These are phyloP conservation scores for Sarcophaga variegata DNA, from an alignment of 2,888 invertebrate genomes.

Conservation along the genomic window DNA sequence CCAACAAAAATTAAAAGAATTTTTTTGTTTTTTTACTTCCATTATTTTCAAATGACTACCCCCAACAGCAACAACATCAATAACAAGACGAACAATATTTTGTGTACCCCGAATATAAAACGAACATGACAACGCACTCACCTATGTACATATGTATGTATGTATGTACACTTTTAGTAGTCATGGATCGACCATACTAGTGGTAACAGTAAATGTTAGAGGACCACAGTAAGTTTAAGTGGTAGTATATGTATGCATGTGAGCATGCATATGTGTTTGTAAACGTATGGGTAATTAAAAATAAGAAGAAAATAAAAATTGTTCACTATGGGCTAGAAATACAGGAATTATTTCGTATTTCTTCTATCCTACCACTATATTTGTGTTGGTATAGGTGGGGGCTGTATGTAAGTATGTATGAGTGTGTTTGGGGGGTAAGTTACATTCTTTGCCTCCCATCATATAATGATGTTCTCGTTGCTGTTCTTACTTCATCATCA, in stretches of 20 bases:
- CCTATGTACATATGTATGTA: conserved; percentile 14
- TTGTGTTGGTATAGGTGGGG: neutral
- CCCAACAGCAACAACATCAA: conserved; percentile 22
- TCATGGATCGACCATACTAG: neutral
- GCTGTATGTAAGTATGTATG: no score
- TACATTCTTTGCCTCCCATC: conserved; percentile 7
- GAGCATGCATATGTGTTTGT: conserved; percentile 42
- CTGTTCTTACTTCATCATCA: conserved; percentile 29
- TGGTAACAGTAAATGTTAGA: conserved; percentile 44
- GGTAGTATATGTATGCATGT: conserved; percentile 17
- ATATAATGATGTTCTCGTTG: conserved; percentile 3
- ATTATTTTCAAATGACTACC: conserved; percentile 59
- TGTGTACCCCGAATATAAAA: conserved; percentile 24
- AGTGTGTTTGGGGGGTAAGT: neutral
- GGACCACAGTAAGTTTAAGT: conserved; percentile 10
- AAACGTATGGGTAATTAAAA: conserved; percentile 68
- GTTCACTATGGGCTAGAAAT: conserved; percentile 68
- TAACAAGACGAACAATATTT: conserved; percentile 7
- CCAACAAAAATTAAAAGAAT: conserved; percentile 52
- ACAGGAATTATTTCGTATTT: conserved; percentile 65
- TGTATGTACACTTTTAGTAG: neutral
- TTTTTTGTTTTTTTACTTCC: conserved; percentile 34
- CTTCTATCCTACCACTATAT: conserved; percentile 34
- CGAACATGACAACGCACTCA: conserved; percentile 7
- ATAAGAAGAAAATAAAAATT: conserved; percentile 63